Percentiles rank a stretch among this genome's conserved stretches.
Conservation (phyloP, 2,797 vertebrate species). For the Rhinella marina region DNA sequence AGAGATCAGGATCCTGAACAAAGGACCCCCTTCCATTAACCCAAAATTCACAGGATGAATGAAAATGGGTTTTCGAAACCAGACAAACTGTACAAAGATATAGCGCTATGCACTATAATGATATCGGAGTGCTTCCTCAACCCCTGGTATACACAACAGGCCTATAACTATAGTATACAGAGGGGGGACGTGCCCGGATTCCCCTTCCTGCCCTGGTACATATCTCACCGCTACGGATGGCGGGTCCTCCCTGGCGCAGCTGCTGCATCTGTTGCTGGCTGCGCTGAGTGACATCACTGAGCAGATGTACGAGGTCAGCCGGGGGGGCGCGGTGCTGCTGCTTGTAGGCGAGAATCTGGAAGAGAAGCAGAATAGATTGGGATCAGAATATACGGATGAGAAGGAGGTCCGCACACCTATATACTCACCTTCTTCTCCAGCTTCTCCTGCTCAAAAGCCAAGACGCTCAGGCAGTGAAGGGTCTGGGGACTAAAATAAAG, state of each 20-base stretch:
- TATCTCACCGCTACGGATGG: conserved; percentile 74
- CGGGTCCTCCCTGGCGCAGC: conserved; percentile 78
- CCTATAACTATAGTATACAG: too few species aligned
- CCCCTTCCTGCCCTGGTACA: too few species aligned
- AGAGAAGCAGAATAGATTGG: background rate
- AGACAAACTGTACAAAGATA: too few species aligned
- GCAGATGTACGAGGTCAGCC: conserved; percentile 78
- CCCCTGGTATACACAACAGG: too few species aligned
- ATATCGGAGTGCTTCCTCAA: too few species aligned
- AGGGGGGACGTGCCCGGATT: background rate
- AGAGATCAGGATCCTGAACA: too few species aligned
- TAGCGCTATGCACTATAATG: too few species aligned
- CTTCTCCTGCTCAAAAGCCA: conserved; percentile 85
- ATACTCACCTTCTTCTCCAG: conserved; percentile 83
- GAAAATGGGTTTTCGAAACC: too few species aligned
- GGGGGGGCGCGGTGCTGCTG: conserved; percentile 79
- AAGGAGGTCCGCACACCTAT: background rate
- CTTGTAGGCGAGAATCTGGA: conserved; percentile 77
- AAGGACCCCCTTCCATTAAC: too few species aligned
- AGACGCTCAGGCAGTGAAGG: conserved; percentile 86
- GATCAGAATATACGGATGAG: background rate
- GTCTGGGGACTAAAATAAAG: conserved; percentile 68
- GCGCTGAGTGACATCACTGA: conserved; percentile 79
- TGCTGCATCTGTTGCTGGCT: conserved; percentile 86
- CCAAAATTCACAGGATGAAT: too few species aligned